phyloP scores from a whole-genome alignment of 2,113 vertebrate genomes.

The Gasterosteus aculeatus region DNA sequence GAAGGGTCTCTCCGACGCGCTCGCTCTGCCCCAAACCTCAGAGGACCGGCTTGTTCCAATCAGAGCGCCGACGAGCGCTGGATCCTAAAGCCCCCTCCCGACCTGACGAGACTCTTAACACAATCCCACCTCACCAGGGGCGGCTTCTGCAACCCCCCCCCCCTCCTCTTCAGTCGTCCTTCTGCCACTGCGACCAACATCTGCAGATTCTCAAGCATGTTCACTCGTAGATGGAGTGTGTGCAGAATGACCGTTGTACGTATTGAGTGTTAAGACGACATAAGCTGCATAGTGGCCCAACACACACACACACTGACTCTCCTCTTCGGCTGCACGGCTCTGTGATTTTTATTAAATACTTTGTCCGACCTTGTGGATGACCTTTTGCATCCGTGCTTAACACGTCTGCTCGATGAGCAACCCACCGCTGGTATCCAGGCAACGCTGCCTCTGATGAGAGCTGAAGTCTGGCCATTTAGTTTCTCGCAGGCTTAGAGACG shows the following conservation, averaged over 20 bases:
- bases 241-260: conserved; percentile 17
- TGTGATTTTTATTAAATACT: conserved; percentile 71
- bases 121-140: conserved; percentile 24
- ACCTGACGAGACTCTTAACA: conserved; percentile 52
- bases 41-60: conserved; percentile 17
- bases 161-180: not conserved
- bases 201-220: conserved; percentile 9
- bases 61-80: conserved; percentile 14
- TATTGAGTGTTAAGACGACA: conserved; percentile 34
- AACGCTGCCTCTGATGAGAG: conserved; percentile 56
- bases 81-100: conserved; percentile 33
- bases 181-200: not conserved
- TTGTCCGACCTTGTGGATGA: conserved; percentile 59
- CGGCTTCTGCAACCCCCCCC: conserved; percentile 16
- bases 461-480: conserved; percentile 40
- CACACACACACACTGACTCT: conserved; percentile 16
- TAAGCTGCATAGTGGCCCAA: conserved; percentile 31
- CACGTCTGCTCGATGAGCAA: conserved; percentile 37
- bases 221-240: not conserved
- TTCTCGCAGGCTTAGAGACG: conserved; percentile 26
- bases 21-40: conserved; percentile 17
- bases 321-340: conserved; percentile 58
- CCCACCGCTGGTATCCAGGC: conserved; percentile 62
- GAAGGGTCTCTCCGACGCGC: conserved; percentile 17
- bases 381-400: conserved; percentile 67